Conservation (phyloP, 2,113 vertebrate genomes). For the Suncus etruscus region DNA sequence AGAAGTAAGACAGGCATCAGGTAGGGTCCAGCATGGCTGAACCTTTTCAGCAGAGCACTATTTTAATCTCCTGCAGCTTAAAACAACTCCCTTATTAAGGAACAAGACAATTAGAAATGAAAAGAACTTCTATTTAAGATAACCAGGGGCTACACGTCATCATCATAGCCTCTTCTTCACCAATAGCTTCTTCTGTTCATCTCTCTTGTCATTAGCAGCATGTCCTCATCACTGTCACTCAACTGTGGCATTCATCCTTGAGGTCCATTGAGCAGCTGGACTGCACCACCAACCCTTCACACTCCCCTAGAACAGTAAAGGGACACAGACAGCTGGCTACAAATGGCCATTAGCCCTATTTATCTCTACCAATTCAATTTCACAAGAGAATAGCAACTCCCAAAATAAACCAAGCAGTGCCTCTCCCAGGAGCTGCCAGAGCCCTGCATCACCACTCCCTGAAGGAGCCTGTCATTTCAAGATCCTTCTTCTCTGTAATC, state of each 20-base stretch:
- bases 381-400: slow-evolving; percentile 62
- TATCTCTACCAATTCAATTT: slow-evolving; percentile 9
- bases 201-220: not conserved
- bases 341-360: slow-evolving; percentile 54
- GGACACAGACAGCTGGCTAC: not conserved
- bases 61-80: not conserved
- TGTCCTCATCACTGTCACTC: not conserved
- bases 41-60: not conserved
- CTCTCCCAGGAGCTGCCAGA: not conserved
- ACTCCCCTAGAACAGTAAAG: not conserved
- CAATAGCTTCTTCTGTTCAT: not conserved
- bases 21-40: not conserved
- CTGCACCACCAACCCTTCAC: not conserved
- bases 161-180: not conserved
- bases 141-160: not conserved
- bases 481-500: slow-evolving; percentile 48
- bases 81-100: not conserved
- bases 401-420: slow-evolving; percentile 2
- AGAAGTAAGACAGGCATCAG: not conserved
- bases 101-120: not conserved
- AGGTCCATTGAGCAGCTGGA: not conserved
- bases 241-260: not conserved
- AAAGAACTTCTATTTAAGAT: too few species aligned
- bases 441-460: not conserved
- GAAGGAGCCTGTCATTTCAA: slow-evolving; percentile 28